Base-by-base conservation (phyloP, 1,140 invertebrate species). In the Drosophila pallidifrons region DNA sequence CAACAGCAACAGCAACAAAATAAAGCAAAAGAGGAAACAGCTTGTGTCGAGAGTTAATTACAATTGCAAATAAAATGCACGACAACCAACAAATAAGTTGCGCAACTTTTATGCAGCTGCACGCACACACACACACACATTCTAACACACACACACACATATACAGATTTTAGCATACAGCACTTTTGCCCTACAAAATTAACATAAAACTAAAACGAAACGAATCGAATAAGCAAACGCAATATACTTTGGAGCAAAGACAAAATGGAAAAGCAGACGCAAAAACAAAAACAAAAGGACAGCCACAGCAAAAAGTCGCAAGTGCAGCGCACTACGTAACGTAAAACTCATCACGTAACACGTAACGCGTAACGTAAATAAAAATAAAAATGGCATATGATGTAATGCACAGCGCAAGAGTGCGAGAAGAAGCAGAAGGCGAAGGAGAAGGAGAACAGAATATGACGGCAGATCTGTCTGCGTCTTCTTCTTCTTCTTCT, bases 41-140 rank as follows among this genome's bases (percentile, higher is more conserved):
- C 51, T 57, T 63, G 45, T 35, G 32, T 35, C 41, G 43, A 49
- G 32, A 63, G 79, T 71, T 78, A 79, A 88, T 87, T 87, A 88
- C 69, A 87, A 87, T 87, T 87, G 83, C 82, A 88, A 86, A 86
- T 86, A 88, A 79, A 87, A 65, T 69, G 60, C 80, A 87, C 76
- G 30, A 38, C 16, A 35, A 57, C 43, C 10, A 57, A 28, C 54
- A 25, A 38, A 76, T 67, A 86, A 79, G 82, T 86, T 87, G 82
- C 82, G 82, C 82, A 86, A 86, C 75, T 76, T 87, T 77, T 57
- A 64, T 69, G 72, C 80, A 64, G 72, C 66, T 57, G 35, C 59
- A 60, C 52, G 58, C 55, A 54, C 28, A 73, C 20, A 45, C 6
- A 46, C 13, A 59, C 28, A 38, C n/a, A 25, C 43, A 25, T 25